These are phyloP conservation scores for Drosophila arizonae DNA, from an alignment of 1,140 invertebrate genomes.

Conservation along the genomic window DNA sequence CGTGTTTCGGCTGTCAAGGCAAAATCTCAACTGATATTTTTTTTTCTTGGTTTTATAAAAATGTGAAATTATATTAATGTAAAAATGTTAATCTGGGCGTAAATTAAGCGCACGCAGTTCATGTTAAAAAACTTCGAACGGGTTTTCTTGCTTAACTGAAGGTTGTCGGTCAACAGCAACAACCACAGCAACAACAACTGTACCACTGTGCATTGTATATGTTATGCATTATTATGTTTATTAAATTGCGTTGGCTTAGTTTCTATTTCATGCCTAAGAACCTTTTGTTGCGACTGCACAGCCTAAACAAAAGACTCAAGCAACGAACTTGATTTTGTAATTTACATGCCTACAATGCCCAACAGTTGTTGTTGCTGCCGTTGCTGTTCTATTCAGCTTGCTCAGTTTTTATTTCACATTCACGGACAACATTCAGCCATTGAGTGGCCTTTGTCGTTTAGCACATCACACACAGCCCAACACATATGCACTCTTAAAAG, in stretches of 20 bases:
- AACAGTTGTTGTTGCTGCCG: conserved; percentile 12
- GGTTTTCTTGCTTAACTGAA: conserved; percentile 58
- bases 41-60: conserved; percentile 58
- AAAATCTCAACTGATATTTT: conserved; percentile 42
- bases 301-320: conserved; percentile 70
- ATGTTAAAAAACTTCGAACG: conserved; percentile 41
- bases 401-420: conserved; percentile 70
- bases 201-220: conserved; percentile 41
- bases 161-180: conserved; percentile 38
- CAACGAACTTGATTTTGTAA: conserved; percentile 81
- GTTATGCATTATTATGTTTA: conserved; percentile 36
- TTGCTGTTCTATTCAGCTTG: conserved; percentile 21
- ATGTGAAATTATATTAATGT: conserved; percentile 74
- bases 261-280: conserved; percentile 67
- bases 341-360: conserved; percentile 62
- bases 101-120: conserved; percentile 74
- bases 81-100: conserved; percentile 74
- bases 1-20: conserved; percentile 28
- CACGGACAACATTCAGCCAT: conserved; percentile 58
- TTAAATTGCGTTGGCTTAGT: conserved; percentile 57
- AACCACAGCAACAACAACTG: conserved; percentile 4
- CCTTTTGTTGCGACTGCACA: conserved; percentile 51
- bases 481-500: conserved; percentile 51
- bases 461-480: conserved; percentile 32
- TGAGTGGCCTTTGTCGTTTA: conserved; percentile 65